Conservation (phyloP, 2,888 invertebrate genomes). For the Pristionchus fissidentatus region DNA sequence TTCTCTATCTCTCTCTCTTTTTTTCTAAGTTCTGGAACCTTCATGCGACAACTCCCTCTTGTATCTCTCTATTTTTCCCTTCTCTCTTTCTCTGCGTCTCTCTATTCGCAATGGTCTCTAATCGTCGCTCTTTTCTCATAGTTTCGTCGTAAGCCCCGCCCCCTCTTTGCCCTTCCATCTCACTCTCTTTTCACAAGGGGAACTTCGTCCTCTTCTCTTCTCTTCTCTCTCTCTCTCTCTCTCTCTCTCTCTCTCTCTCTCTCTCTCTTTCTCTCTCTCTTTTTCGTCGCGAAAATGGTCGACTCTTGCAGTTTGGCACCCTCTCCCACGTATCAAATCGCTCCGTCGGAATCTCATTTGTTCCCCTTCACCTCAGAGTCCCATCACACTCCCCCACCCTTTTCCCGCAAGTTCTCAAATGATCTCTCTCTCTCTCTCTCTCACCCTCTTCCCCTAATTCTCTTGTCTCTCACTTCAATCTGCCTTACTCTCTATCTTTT, state of each 20-base stretch:
- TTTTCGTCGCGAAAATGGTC: too few species aligned
- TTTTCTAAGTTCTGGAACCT: constrained; percentile 11
- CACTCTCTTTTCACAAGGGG: background rate
- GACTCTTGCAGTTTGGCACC: constrained; percentile 1
- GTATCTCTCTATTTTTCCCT: background rate
- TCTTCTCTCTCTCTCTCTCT: background rate
- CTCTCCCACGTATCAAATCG: background rate
- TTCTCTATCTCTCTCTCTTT: background rate
- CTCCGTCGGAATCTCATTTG: background rate
- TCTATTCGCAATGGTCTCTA: background rate
- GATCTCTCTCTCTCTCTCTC: background rate
- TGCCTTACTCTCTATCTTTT: background rate
- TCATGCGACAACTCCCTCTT: background rate
- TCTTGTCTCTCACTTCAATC: constrained; percentile 4
- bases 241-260: constrained; percentile 8
- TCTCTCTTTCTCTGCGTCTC: too few species aligned
- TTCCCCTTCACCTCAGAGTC: background rate
- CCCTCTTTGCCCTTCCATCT: constrained; percentile 1
- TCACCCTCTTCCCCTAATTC: background rate
- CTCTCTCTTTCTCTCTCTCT: background rate
- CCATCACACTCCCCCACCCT: background rate
- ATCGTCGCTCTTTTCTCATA: background rate
- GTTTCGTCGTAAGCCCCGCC: constrained; percentile 2
- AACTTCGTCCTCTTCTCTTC: background rate
- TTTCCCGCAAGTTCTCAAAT: background rate